Evolutionary conservation across 2,113 vertebrate species (phyloP), one percentile per base, ranked within the genome.

Genomic region (Ictalurus punctatus): DNA sequence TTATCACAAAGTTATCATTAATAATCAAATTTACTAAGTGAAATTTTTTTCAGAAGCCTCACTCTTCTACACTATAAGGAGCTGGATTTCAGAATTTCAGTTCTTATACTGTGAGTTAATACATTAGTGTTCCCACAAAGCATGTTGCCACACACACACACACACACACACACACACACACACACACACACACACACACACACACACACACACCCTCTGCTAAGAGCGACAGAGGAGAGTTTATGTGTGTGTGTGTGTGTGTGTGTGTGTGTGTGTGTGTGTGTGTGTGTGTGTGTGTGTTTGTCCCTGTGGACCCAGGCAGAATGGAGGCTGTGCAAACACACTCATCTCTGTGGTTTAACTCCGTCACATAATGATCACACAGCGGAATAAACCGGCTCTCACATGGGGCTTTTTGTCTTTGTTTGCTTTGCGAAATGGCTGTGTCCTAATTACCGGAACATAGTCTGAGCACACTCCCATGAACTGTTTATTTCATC

Each of bases 311-410:
- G 17, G 94, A 82, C 91, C 87, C 88, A 91, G 92, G 92, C 90
- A 82, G 91, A 89, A 90, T 88, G 90, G 89, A 73, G 89, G 94
- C 94, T 92, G 93, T 92, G 93, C 93, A 94, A 95, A 95, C 95
- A 95, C n/a, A 63, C 30, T 79, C 87, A 89, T 89, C 92, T 94
- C 93, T 90, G 86, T 86, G 14, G 94, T 90, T 89, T 23, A 89
- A 91, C 90, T 91, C 90, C 91, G 91, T 90, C 87, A 88, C 73
- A 89, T 96, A 96, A 96, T 96, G 94, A 95, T 93, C 91, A 94
- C 92, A 83, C 90, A 87, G 86, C 85, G 94, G 93, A 92, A 86
- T 85, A 86, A 78, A 56, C 63, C 65, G 74, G 69, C 78, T 27
- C 78, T 48, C 65, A 65, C 84, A 65, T 65, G 79, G 71, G 44